Conservation (phyloP, 2,113 vertebrate species). For the Eubucco bourcierii region DNA sequence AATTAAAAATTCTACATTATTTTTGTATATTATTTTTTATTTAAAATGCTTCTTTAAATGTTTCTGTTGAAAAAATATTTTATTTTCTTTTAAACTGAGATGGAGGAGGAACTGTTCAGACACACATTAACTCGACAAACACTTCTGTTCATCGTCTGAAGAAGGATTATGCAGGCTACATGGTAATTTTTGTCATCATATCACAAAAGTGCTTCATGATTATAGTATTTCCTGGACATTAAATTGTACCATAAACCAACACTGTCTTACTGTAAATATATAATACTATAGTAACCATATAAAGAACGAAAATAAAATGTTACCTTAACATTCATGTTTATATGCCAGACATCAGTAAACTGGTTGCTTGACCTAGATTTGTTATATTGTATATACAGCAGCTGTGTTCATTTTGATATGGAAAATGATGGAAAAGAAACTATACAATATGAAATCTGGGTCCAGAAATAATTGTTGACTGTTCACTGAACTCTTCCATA, state of each 20-base stretch:
- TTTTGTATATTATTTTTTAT: not conserved
- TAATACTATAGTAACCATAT: not conserved
- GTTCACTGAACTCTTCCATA: not conserved
- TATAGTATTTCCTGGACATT: not conserved
- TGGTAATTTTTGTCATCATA: not conserved
- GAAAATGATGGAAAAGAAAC: conserved; percentile 26
- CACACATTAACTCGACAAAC: not conserved
- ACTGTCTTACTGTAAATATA: not conserved
- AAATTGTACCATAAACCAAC: not conserved
- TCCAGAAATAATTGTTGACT: not conserved
- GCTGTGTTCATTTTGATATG: not conserved
- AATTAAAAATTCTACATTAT: not conserved
- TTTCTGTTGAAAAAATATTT: not conserved
- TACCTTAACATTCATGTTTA: not conserved
- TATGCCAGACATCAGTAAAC: not conserved
- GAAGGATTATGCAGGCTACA: not conserved
- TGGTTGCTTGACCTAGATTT: conserved; percentile 21
- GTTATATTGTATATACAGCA: not conserved
- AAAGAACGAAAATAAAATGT: conserved; percentile 8
- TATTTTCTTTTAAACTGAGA: not conserved
- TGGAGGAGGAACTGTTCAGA: not conserved
- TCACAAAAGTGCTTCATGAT: not conserved
- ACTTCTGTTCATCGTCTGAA: not conserved
- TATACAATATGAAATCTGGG: not conserved
- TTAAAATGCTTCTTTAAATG: not conserved